Evolutionary conservation across 2,888 invertebrate genomes (phyloP).

Genomic region (Netelia virgata): DNA sequence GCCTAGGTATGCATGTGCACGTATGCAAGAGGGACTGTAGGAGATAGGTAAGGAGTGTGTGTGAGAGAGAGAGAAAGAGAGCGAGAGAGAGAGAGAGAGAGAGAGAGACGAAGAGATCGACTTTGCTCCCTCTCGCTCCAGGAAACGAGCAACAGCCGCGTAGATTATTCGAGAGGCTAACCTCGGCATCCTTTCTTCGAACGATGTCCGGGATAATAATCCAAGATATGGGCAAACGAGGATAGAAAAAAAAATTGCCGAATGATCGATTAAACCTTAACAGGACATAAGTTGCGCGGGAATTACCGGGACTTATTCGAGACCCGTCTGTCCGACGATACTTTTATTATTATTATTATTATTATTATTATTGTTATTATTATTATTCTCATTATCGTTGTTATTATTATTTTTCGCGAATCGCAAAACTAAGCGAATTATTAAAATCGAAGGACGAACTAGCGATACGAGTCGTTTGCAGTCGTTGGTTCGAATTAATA

Average conservation of each 20-base stretch:
- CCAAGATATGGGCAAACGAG: background rate
- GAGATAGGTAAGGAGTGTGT: background rate
- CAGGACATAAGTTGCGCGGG: too few relatives aligned
- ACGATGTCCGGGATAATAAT: background rate
- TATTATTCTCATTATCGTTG: too few relatives aligned
- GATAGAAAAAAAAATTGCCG: background rate
- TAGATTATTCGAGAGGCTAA: slow-evolving; percentile 10
- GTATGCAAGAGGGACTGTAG: background rate
- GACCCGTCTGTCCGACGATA: too few relatives aligned
- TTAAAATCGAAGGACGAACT: too few relatives aligned
- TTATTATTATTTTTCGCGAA: too few relatives aligned
- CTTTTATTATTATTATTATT: too few relatives aligned
- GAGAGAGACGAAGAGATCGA: background rate
- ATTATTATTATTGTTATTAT: too few relatives aligned
- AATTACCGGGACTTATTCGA: too few relatives aligned
- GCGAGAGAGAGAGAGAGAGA: background rate
- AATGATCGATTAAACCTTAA: too few relatives aligned
- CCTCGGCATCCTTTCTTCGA: background rate
- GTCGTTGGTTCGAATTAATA: too few relatives aligned
- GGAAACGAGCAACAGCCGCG: slow-evolving; percentile 1
- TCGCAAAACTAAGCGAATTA: too few relatives aligned
- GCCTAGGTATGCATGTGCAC: background rate
- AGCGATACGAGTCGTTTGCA: too few relatives aligned
- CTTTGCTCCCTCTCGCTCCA: slow-evolving; percentile 8
- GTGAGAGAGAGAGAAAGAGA: background rate